Evolutionary conservation across 1,140 invertebrate genomes (phyloP), one percentile per base, ranked within the genome.

Genomic region (Penaeus chinensis): DNA sequence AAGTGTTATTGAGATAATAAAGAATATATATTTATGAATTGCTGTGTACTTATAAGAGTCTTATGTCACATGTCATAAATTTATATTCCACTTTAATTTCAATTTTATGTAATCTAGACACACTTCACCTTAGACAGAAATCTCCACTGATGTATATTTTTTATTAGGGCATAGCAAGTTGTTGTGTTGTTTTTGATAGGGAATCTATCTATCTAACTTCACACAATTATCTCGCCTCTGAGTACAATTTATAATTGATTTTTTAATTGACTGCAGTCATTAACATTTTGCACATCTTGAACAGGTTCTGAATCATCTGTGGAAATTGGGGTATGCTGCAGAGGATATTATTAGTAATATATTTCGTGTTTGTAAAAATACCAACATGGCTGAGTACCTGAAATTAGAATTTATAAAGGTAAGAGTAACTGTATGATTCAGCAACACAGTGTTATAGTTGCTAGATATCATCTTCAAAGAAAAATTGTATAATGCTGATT

Each of bases 331-430:
- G 2, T 99, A 99, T 93, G 97, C 98, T 2, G 94, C 97, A 1
- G 98, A 99, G 93, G 98, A 99, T 93, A 97, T 99, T 71, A 97
- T 99, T 89, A 95, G 95, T 83, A 99, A 98, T 92, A 95, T 99
- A 78, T 99, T 99, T 92, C 95, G 96, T 90, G 97, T 99, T 19
- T 95, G 96, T 92, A 99, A 99, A 93, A 96, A 95, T 91, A 93
- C 97, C 90, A 94, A 95, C 69, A 95, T 97, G 90, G 93, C 95
- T 77, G 98, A 99, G 92, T 94, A 94, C 81, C 91, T 97, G 22
- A 98, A 97, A 92, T 93, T 99, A 84, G 95, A 96, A 91, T 98
- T 97, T 92, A 95, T 99, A 83, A 96, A 96, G 93, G 95, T 96
- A 93, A 91, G 77, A 91, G 22, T 37, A 32, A 20, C 16, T 19